Conservation (phyloP, 2,888 invertebrate species). For the Drosophila neonasuta region DNA sequence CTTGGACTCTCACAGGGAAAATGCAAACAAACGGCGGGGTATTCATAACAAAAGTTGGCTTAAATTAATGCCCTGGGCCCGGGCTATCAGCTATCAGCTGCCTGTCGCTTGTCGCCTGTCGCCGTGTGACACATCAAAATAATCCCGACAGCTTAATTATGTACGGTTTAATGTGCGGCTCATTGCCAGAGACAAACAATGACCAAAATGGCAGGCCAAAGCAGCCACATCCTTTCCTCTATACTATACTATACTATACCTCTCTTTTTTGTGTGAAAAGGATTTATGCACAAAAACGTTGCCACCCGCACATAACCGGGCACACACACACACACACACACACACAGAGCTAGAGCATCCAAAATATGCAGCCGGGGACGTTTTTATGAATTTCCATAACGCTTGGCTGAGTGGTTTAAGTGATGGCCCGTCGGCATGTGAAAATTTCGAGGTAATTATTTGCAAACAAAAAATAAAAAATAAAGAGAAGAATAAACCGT, state of each 20-base stretch:
- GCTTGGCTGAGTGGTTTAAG: slow-evolving; percentile 69
- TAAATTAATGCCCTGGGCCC: slow-evolving; percentile 63
- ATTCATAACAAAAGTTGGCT: slow-evolving; percentile 74
- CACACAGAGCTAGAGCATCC: neutral
- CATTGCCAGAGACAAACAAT: slow-evolving; percentile 67
- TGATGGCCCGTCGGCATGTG: slow-evolving; percentile 48
- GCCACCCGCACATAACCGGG: slow-evolving; percentile 64
- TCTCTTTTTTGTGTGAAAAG: slow-evolving; percentile 58
- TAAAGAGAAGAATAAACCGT: slow-evolving; percentile 39
- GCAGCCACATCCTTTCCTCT: slow-evolving; percentile 47
- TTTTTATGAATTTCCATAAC: slow-evolving; percentile 72
- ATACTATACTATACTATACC: neutral
- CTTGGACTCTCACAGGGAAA: slow-evolving; percentile 42
- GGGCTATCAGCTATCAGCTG: slow-evolving; percentile 72
- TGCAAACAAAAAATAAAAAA: slow-evolving; percentile 55
- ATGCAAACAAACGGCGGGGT: slow-evolving; percentile 33
- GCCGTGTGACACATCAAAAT: slow-evolving; percentile 79
- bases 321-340: slow-evolving; percentile 31
- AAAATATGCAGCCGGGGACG: neutral
- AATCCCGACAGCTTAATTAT: slow-evolving; percentile 81
- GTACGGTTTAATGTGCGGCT: slow-evolving; percentile 71
- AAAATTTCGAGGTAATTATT: slow-evolving; percentile 69
- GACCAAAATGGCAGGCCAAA: slow-evolving; percentile 34
- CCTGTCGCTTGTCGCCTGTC: slow-evolving; percentile 45
- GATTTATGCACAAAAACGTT: slow-evolving; percentile 71